Conservation (phyloP, 37 sponge, comb jelly and placozoan genomes). For the Halisarca cf. caerulea region DNA sequence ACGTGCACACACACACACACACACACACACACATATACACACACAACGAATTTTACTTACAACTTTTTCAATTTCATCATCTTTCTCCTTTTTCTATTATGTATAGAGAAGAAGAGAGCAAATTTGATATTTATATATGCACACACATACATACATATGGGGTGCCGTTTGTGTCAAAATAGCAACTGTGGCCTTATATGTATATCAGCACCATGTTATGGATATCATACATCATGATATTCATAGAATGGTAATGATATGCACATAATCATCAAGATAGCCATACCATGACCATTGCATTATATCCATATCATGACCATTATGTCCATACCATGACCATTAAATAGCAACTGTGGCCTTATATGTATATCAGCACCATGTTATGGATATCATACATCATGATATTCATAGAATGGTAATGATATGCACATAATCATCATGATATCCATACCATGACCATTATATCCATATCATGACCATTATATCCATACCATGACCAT, state of each 20-base stretch:
- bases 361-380: neutral
- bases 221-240: neutral
- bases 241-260: neutral
- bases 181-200: neutral
- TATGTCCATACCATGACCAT: slow-evolving; percentile 13
- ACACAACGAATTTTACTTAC: too few relatives aligned
- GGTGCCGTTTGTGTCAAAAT: neutral
- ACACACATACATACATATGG: too few relatives aligned
- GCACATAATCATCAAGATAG: too few relatives aligned
- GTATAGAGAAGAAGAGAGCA: too few relatives aligned
- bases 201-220: neutral
- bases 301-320: slow-evolving; percentile 1
- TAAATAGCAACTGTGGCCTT: neutral
- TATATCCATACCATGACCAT: neutral
- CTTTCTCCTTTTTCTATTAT: too few relatives aligned
- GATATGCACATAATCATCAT: neutral
- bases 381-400: neutral
- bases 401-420: neutral
- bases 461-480: neutral
- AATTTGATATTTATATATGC: too few relatives aligned
- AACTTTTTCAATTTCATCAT: too few relatives aligned
- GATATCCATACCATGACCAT: neutral
- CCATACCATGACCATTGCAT: slow-evolving; percentile 18
- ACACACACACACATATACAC: too few relatives aligned
- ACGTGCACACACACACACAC: too few relatives aligned